Evolutionary conservation across 2,888 invertebrate genomes (phyloP), one percentile per base, ranked within the genome.

Genomic region (Siphonodentalium dalli): DNA sequence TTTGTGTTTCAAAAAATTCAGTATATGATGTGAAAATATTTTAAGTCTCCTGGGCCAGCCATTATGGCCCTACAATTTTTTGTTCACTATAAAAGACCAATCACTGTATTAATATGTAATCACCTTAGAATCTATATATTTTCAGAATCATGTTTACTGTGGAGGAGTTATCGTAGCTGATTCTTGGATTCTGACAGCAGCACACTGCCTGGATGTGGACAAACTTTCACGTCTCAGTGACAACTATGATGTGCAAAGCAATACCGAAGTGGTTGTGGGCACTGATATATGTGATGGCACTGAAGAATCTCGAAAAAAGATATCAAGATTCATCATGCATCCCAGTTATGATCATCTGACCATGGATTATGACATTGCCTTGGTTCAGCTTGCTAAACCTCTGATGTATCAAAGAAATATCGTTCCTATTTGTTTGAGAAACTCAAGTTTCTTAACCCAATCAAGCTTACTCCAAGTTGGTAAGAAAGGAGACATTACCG

Each of bases 301-400:
- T 2, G 43, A 29, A 6, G 60, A 56, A 1, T 20, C 33, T n/a
- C 50, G 34, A 20, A 38, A 37, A 4, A 15, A 28, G 5, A 57
- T 60, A 9, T 45, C 49, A 20, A 31, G 33, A 9, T 42, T 43
- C 13, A 42, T 49, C 15, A 20, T 49, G 11, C 52, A 61, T 41
- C 49, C 48, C 18, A 24, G 23, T 2, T 58, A 55, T 37, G 24
- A 57, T 18, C 29, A 47, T 1, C 48, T 52, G 2, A 26, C 35
- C 1, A 58, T 49, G 24, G 58, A 61, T 33, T 49, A 54, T 40
- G 61, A 61, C 26, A 47, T 61, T n/a, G 61, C 61, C 7, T 23
- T 61, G 9, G 52, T 61, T 6, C 41, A 57, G 45, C 34, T 57
- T 18, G 44, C 48, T 28, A 21, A 21, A 20, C 20, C 42, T 7